Evolutionary conservation across 2,113 vertebrate genomes (phyloP).

Genomic region (Alectura lathami): DNA sequence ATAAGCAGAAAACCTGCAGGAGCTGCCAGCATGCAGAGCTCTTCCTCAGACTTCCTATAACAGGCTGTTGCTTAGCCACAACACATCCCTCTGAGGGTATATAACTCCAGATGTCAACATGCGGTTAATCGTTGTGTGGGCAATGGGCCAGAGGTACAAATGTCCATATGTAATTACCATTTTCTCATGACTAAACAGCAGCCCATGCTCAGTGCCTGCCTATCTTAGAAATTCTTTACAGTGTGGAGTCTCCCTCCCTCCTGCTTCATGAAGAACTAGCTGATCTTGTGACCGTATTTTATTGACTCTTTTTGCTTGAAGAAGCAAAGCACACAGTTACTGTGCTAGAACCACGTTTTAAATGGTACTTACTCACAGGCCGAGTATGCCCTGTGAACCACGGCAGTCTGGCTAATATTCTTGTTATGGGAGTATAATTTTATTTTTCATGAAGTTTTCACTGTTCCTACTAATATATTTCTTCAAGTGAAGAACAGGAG

Average conservation of each 20-base stretch:
- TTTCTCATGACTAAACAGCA: neutral
- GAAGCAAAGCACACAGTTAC: neutral
- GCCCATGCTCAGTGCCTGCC: neutral
- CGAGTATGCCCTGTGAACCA: neutral
- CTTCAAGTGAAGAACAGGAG: slow-evolving; percentile 48
- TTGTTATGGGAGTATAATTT: neutral
- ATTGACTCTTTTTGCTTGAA: neutral
- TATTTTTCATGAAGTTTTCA: neutral
- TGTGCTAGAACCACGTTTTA: neutral
- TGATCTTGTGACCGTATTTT: neutral
- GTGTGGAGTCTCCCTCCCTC: neutral
- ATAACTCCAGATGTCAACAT: neutral
- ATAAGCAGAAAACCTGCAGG: neutral
- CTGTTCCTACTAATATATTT: neutral
- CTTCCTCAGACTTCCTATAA: slow-evolving; percentile 1
- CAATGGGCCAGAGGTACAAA: neutral
- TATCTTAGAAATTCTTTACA: fast-evolving
- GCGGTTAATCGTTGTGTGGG: neutral
- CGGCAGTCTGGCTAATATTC: neutral
- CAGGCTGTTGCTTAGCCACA: slow-evolving; percentile 38
- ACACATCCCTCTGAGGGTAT: neutral
- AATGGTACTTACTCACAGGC: neutral
- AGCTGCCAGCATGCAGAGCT: neutral
- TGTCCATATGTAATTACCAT: neutral
- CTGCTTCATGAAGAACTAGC: neutral